Conservation (phyloP, 2,888 invertebrate genomes). For the Pristionchus exspectatus region DNA sequence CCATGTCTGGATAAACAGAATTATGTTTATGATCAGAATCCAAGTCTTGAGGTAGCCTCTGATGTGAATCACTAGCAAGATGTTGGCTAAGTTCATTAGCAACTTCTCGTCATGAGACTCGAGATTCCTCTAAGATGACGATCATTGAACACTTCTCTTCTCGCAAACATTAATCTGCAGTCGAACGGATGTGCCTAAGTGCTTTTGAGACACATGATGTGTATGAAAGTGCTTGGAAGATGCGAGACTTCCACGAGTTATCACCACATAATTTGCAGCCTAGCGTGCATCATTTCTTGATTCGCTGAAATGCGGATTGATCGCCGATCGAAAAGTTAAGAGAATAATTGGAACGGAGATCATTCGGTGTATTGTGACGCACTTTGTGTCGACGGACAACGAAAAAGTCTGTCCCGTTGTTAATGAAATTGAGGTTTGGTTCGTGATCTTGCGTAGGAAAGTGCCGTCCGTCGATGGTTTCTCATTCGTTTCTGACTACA, state of each 20-base stretch:
- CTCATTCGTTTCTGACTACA: not conserved
- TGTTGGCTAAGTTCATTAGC: not conserved
- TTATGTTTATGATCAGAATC: not conserved
- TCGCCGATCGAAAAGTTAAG: not conserved
- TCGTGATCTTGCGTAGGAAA: not conserved
- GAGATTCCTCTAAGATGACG: not conserved
- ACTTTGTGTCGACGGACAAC: not conserved
- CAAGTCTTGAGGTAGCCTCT: not conserved
- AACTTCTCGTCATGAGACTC: not conserved
- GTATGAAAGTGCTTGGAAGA: not conserved
- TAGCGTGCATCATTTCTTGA: not conserved
- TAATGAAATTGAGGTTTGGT: slow-evolving; percentile 1
- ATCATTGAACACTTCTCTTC: not conserved
- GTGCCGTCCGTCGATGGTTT: not conserved
- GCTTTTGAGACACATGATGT: not conserved
- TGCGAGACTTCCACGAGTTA: not conserved
- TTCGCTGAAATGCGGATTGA: not conserved
- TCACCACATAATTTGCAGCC: not conserved
- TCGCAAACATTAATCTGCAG: not conserved
- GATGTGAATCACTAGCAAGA: not conserved
- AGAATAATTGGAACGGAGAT: not conserved
- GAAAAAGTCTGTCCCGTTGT: not conserved
- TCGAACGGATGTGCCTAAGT: not conserved
- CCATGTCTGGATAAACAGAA: no score
- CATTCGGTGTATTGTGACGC: not conserved